phyloP scores from a whole-genome alignment of 1,140 invertebrate genomes.

The Drosophila funebris region DNA sequence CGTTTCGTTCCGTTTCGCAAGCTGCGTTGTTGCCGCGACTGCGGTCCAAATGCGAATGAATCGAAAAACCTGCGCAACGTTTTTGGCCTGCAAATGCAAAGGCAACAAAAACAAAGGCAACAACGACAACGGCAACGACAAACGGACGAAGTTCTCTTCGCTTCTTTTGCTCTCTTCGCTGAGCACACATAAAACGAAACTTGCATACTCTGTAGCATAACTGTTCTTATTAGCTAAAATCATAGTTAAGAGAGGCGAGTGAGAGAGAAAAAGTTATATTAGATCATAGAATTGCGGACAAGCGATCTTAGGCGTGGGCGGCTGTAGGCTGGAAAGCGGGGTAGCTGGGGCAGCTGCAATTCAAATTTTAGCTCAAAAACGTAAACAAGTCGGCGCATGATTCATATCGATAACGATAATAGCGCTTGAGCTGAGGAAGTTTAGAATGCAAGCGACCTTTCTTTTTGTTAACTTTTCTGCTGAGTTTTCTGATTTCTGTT shows the following conservation, averaged over 20 bases:
- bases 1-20: slow-evolving; percentile 59
- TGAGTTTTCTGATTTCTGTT: slow-evolving; percentile 43
- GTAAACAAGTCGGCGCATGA: too few relatives aligned
- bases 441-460: slow-evolving; percentile 24
- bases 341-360: slow-evolving; percentile 2
- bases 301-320: neutral
- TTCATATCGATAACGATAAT: slow-evolving; percentile 28
- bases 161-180: neutral
- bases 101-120: neutral
- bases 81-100: slow-evolving; percentile 31
- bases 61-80: slow-evolving; percentile 49
- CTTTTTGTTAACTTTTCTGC: slow-evolving; percentile 24
- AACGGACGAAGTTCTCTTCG: neutral
- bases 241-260: neutral
- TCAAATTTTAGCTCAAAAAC: too few relatives aligned
- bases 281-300: neutral
- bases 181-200: neutral
- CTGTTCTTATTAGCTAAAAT: slow-evolving; percentile 24
- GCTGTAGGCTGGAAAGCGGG: too few relatives aligned
- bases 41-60: slow-evolving; percentile 58
- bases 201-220: neutral
- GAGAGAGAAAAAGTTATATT: neutral
- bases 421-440: neutral
- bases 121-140: neutral
- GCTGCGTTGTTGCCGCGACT: slow-evolving; percentile 59